Evolutionary conservation across 2,888 invertebrate genomes (phyloP), one percentile per base, ranked within the genome.

Genomic region (Callyntrura guangdongensis): DNA sequence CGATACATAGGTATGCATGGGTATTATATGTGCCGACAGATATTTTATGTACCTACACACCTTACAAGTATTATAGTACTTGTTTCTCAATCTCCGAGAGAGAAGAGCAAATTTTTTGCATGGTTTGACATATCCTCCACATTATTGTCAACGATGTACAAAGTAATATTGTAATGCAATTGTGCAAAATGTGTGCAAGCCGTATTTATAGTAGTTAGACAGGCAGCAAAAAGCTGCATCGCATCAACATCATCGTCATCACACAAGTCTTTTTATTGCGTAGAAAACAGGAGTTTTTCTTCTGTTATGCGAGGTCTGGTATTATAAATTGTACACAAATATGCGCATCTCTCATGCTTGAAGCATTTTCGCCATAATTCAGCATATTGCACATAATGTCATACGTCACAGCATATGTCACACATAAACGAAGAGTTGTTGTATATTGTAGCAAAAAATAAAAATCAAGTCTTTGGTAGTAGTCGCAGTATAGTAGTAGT

Each of bases 261-360:
- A 14, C 22, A 20, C 36, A 27, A 72, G 4, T 36, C 36, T 36
- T n/a, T n/a, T n/a, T n/a, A n/a, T n/a, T 36, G 36, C 36, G 25
- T 14, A 45, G 27, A 81, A 81, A 17, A 36, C 20, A 36, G 81
- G 59, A 36, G 36, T 36, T 36, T 36, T 36, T 81, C n/a, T n/a
- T 81, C 27, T 81, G 59, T 81, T 81, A 81, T 59, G 81, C 59
- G 25, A 81, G 81, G 81, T 81, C 81, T 81, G 36, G 59, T 81
- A 27, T 67, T 36, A 64, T 25, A 25, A 36, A 36, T 36, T 36
- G 36, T 4, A 6, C 36, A 36, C 3, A 36, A 36, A 6, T 36
- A 36, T 59, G 17, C 59, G 14, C 14, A 22, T 64, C 25, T 20
- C 61, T 64, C 59, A n/a, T 17, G 6, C 6, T 59, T 59, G n/a